Percentiles rank a stretch among this genome's conserved stretches.
Conservation (phyloP, 2,797 vertebrate genomes). For the Prionace glauca region DNA sequence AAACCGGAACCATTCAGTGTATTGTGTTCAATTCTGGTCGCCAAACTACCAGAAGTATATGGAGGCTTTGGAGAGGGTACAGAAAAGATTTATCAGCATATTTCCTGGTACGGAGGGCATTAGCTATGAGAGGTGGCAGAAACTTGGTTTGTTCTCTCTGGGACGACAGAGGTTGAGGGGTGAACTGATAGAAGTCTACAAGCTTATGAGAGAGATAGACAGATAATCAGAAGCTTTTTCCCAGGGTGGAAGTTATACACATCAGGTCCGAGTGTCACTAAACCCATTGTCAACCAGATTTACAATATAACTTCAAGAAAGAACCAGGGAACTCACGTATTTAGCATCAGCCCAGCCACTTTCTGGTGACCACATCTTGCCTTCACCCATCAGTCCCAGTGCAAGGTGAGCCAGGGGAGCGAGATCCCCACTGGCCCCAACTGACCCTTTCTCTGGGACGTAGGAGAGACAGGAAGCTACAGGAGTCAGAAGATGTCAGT, state of each 20-base stretch:
- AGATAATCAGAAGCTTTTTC: no score
- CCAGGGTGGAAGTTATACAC: no score
- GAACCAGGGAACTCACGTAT: conserved; percentile 72
- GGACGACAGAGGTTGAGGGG: no score
- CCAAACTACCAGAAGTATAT: no score
- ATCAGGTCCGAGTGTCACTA: neutral
- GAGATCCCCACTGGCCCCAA: conserved; percentile 93
- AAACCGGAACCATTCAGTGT: neutral
- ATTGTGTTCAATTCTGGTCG: no score
- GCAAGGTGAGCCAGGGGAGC: conserved; percentile 92
- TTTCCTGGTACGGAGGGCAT: no score
- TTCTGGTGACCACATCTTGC: conserved; percentile 98
- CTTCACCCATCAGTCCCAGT: conserved; percentile 93
- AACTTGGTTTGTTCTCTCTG: no score
- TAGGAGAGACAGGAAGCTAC: conserved; percentile 90
- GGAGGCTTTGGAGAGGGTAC: no score
- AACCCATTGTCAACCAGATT: neutral
- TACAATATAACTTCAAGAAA: neutral
- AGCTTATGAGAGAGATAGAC: no score
- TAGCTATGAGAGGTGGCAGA: no score
- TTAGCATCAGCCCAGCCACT: conserved; percentile 98
- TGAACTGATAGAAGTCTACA: no score
- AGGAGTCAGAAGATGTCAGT: neutral
- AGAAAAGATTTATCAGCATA: no score
- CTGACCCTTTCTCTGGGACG: conserved; percentile 93